These are phyloP conservation scores for Eurystomus gularis DNA, from an alignment of 2,113 vertebrate genomes.

Conservation along the genomic window DNA sequence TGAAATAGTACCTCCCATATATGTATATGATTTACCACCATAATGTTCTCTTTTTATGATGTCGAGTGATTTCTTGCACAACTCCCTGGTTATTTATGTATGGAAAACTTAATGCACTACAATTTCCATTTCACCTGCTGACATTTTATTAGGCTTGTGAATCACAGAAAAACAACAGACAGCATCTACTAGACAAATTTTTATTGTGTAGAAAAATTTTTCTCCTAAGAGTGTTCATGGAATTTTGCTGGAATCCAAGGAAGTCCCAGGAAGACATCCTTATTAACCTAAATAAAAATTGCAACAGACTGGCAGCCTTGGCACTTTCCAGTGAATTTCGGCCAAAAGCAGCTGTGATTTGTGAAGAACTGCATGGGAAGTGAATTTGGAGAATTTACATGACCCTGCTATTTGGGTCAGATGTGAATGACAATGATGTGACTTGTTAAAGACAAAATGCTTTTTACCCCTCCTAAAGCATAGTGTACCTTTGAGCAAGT, in stretches of 20 bases:
- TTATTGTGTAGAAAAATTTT: not conserved
- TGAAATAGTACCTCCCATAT: not conserved
- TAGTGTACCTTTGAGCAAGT: fast-evolving
- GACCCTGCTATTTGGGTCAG: not conserved
- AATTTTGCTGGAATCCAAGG: not conserved
- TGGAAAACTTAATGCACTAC: not conserved
- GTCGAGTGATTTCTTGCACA: not conserved
- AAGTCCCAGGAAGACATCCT: not conserved
- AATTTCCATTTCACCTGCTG: not conserved
- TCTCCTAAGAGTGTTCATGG: not conserved
- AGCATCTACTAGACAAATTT: not conserved
- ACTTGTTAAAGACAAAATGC: not conserved
- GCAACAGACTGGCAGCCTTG: not conserved
- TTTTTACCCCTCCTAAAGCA: not conserved
- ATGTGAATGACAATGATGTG: not conserved
- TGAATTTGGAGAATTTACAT: not conserved
- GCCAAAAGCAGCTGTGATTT: not conserved
- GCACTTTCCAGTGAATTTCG: not conserved
- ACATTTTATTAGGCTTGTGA: not conserved
- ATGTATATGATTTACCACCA: not conserved
- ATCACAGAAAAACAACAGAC: not conserved
- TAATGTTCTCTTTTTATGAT: not conserved
- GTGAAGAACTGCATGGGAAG: not conserved
- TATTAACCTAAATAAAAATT: not conserved
- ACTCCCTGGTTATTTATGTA: not conserved